Percentiles rank a stretch among this genome's conserved stretches.
These are phyloP conservation scores for Leistus spinibarbis DNA, from an alignment of 2,888 invertebrate genomes.

Conservation along the genomic window DNA sequence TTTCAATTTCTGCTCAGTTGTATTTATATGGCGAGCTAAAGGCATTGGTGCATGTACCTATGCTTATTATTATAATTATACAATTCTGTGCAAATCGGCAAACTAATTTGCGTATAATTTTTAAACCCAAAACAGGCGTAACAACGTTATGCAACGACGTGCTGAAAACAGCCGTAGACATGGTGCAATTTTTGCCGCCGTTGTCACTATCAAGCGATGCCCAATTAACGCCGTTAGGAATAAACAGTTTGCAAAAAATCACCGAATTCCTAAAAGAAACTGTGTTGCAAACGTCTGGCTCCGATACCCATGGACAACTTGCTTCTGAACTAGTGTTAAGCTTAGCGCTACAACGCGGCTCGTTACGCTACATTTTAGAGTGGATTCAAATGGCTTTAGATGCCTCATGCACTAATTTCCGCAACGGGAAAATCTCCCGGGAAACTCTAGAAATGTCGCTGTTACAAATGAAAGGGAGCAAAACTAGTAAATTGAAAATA, in stretches of 20 bases:
- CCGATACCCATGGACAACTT: constrained; percentile 57
- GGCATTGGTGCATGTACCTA: too few species aligned
- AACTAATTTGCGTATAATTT: neutral
- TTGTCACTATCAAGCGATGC: constrained; percentile 65
- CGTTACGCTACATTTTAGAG: constrained; percentile 64
- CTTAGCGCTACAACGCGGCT: constrained; percentile 65
- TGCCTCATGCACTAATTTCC: constrained; percentile 47
- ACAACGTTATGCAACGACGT: constrained; percentile 65
- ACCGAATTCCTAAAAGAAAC: constrained; percentile 61
- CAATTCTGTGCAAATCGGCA: too few species aligned
- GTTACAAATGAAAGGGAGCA: constrained; percentile 49
- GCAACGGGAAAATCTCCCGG: constrained; percentile 46
- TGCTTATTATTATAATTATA: too few species aligned
- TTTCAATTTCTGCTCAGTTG: too few species aligned
- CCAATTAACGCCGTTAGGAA: constrained; percentile 61
- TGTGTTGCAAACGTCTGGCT: constrained; percentile 59
- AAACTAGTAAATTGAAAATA: constrained; percentile 42
- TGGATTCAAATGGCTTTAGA: constrained; percentile 68
- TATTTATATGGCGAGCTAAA: too few species aligned
- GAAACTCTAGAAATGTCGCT: constrained; percentile 51
- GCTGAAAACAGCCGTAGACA: constrained; percentile 62
- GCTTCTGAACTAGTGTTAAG: constrained; percentile 63
- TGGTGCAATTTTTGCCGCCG: constrained; percentile 63
- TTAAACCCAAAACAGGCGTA: constrained; percentile 47
- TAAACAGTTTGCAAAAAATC: constrained; percentile 63